A percentile compares a stretch with the other conserved stretches of the same genome.
These are phyloP conservation scores for Carapus acus DNA, from an alignment of 2,797 vertebrate species.

Conservation along the genomic window DNA sequence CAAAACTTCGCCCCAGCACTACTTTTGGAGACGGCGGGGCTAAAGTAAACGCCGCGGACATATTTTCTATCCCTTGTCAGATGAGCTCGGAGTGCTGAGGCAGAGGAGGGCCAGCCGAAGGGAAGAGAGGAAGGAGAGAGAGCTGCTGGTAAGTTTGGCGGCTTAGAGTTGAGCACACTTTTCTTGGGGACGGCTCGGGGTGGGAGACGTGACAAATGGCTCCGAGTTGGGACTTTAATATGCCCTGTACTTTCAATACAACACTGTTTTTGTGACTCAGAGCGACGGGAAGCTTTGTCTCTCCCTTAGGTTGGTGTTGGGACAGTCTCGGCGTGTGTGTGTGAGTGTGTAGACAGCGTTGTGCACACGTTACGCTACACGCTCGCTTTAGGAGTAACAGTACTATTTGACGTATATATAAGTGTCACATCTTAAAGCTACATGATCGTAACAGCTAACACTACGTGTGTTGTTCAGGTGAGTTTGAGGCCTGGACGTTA, in stretches of 20 bases:
- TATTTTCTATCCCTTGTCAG: slow-evolving; percentile 16
- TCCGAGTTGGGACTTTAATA: too few relatives aligned
- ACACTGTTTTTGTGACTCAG: neutral
- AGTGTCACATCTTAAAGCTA: too few relatives aligned
- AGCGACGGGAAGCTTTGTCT: slow-evolving; percentile 1
- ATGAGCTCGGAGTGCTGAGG: slow-evolving; percentile 32
- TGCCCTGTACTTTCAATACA: too few relatives aligned
- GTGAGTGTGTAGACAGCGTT: too few relatives aligned
- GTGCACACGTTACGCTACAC: slow-evolving; percentile 6
- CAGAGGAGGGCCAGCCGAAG: slow-evolving; percentile 49
- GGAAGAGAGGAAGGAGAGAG: slow-evolving; percentile 60
- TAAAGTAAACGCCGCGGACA: slow-evolving; percentile 19
- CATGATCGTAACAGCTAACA: neutral
- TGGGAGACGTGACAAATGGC: too few relatives aligned
- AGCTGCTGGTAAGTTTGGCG: slow-evolving; percentile 74
- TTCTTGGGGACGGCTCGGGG: slow-evolving; percentile 37
- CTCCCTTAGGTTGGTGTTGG: slow-evolving; percentile 1
- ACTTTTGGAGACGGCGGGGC: too few relatives aligned
- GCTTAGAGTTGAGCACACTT: slow-evolving; percentile 62
- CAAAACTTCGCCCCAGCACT: slow-evolving; percentile 37
- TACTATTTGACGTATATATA: too few relatives aligned
- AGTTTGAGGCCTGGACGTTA: neutral
- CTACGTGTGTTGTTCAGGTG: too few relatives aligned
- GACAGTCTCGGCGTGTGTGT: slow-evolving; percentile 4
- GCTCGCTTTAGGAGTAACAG: neutral